A percentile compares a stretch with the other conserved stretches of the same genome.
Evolutionary conservation across 2,797 vertebrate species (phyloP).

Genomic region (Myotis daubentonii): DNA sequence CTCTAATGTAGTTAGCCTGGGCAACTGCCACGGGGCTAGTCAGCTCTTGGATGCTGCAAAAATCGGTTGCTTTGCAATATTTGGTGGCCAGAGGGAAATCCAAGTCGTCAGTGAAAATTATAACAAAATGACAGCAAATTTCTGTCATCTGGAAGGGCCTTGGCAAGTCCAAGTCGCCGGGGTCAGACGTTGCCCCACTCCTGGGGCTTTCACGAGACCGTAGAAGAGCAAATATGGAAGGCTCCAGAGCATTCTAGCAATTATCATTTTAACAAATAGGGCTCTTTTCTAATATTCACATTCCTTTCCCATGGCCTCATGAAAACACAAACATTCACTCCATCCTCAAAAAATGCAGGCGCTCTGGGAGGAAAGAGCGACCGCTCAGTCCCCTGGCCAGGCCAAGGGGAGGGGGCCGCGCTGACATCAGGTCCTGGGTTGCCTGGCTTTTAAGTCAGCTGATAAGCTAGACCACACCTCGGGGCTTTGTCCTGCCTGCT

Average conservation of each 20-base stretch:
- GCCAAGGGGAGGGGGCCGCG: not conserved
- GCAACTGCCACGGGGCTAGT: constrained; percentile 63
- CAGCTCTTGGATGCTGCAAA: constrained; percentile 41
- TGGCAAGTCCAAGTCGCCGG: not conserved
- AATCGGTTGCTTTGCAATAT: constrained; percentile 62
- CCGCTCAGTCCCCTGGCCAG: not conserved
- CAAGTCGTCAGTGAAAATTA: constrained; percentile 52
- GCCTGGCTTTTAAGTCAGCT: not conserved
- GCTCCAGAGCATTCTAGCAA: constrained; percentile 58
- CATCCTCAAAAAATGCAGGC: constrained; percentile 77
- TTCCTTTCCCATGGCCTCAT: constrained; percentile 79
- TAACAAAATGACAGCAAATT: constrained; percentile 46
- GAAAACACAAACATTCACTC: constrained; percentile 81
- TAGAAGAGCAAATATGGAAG: constrained; percentile 27
- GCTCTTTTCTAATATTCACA: constrained; percentile 77
- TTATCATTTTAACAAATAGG: constrained; percentile 73
- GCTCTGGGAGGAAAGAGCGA: constrained; percentile 47
- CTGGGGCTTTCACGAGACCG: not conserved
- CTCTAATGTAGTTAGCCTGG: constrained; percentile 58
- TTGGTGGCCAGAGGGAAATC: constrained; percentile 58
- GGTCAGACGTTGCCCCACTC: not conserved
- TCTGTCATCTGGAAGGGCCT: constrained; percentile 26
- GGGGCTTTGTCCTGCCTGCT: not conserved
- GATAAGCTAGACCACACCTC: not conserved
- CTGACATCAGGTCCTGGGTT: not conserved